Evolutionary conservation across 2,113 vertebrate genomes (phyloP).

Genomic region (Tringa solitaria): DNA sequence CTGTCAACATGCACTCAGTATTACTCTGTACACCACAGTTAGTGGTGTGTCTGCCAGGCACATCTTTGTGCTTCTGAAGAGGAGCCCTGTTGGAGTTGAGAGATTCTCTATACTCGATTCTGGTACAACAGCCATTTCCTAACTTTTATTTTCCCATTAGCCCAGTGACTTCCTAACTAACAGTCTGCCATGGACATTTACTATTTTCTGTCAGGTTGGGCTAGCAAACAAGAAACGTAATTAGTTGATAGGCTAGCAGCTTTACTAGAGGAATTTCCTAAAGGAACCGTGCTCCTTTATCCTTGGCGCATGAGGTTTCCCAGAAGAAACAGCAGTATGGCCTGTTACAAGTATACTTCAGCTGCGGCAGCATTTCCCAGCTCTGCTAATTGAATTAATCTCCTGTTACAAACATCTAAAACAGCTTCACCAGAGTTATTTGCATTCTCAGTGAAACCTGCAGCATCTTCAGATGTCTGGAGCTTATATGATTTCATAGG

Average conservation of each 20-base stretch:
- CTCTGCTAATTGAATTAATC: not conserved
- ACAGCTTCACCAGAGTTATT: not conserved
- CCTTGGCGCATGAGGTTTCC: not conserved
- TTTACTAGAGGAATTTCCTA: not conserved
- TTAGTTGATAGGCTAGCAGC: not conserved
- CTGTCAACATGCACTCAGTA: accelerated
- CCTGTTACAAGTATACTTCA: not conserved
- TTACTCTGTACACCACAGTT: not conserved
- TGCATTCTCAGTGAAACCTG: not conserved
- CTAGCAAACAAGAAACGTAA: not conserved
- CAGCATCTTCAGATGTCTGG: not conserved
- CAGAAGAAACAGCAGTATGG: not conserved
- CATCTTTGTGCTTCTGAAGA: not conserved
- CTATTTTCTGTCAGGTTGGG: not conserved
- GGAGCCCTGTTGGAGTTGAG: not conserved
- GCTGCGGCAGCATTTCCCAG: not conserved
- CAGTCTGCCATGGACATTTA: not conserved
- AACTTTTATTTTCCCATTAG: not conserved
- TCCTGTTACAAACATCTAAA: not conserved
- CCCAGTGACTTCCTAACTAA: not conserved
- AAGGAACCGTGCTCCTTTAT: not conserved
- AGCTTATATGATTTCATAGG: not conserved
- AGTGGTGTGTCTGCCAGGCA: not conserved
- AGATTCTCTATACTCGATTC: not conserved
- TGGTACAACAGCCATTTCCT: not conserved